Conservation (phyloP, 2,888 invertebrate genomes). For the Odontomyia ornata region DNA sequence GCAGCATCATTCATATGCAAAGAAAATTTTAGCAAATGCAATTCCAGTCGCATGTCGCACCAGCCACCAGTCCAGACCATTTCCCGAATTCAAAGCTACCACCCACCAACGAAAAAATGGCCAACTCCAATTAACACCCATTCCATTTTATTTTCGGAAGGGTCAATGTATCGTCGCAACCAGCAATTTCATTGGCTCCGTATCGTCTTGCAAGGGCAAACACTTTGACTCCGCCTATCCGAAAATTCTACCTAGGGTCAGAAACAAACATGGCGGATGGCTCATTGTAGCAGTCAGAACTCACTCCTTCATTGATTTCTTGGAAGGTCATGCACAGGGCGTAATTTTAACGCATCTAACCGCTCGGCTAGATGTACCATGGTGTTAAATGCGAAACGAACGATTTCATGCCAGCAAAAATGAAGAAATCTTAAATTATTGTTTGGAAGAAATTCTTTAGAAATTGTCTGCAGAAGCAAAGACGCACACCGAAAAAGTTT, state of each 20-base stretch:
- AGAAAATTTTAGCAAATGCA: no score
- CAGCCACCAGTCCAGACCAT: background rate
- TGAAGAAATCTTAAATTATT: no score
- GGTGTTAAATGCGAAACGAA: no score
- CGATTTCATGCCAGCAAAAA: no score
- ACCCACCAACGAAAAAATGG: slow-evolving; percentile 21
- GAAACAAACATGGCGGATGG: background rate
- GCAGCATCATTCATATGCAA: no score
- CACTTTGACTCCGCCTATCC: slow-evolving; percentile 21
- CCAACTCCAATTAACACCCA: background rate
- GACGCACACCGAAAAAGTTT: background rate
- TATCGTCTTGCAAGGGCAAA: slow-evolving; percentile 19
- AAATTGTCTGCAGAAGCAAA: background rate
- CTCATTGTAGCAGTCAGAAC: no score
- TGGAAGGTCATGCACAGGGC: background rate
- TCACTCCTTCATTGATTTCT: no score
- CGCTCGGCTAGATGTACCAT: no score
- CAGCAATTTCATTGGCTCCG: slow-evolving; percentile 7
- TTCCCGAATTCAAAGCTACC: background rate
- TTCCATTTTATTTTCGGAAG: slow-evolving; percentile 32
- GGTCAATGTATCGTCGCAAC: slow-evolving; percentile 9
- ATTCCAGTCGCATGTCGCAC: no score
- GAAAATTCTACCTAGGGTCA: slow-evolving; percentile 31
- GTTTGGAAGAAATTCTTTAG: no score
- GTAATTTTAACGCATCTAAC: no score